A percentile compares a stretch with the other conserved stretches of the same genome.
These are phyloP conservation scores for Brachymystax lenok DNA, from an alignment of 2,797 vertebrate genomes.

Conservation along the genomic window DNA sequence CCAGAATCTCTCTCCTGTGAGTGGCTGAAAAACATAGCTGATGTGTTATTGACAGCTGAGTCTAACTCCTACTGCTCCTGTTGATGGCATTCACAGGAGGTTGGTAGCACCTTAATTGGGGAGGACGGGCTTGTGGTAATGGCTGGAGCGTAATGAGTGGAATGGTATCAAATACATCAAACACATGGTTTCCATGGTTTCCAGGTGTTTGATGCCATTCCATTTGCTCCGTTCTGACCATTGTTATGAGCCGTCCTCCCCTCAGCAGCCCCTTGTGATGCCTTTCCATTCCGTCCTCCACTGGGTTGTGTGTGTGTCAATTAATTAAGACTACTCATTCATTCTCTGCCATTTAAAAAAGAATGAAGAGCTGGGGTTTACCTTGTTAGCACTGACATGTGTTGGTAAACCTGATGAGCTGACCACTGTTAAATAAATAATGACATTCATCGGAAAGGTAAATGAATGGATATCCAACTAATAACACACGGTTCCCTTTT, in stretches of 20 bases:
- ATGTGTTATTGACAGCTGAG: background rate
- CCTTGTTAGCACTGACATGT: background rate
- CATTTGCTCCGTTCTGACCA: too few relatives aligned
- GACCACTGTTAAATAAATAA: background rate
- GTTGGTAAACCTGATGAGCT: background rate
- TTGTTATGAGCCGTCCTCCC: too few relatives aligned
- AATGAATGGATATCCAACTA: background rate
- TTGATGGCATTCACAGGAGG: background rate
- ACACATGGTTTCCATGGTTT: too few relatives aligned
- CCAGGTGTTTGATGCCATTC: too few relatives aligned
- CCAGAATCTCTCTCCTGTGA: background rate
- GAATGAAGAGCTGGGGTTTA: background rate
- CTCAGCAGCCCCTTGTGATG: too few relatives aligned
- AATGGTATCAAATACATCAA: too few relatives aligned
- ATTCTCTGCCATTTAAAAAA: background rate
- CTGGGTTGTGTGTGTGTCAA: background rate
- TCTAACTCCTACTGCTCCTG: background rate
- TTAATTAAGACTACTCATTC: background rate
- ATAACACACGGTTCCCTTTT: background rate
- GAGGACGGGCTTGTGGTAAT: too few relatives aligned
- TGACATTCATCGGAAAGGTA: background rate
- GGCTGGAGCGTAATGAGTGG: too few relatives aligned
- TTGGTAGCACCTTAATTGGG: too few relatives aligned
- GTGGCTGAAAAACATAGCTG: background rate
- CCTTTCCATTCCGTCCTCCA: background rate